Conservation (phyloP, 2,797 vertebrate genomes). For the Picus viridis region DNA sequence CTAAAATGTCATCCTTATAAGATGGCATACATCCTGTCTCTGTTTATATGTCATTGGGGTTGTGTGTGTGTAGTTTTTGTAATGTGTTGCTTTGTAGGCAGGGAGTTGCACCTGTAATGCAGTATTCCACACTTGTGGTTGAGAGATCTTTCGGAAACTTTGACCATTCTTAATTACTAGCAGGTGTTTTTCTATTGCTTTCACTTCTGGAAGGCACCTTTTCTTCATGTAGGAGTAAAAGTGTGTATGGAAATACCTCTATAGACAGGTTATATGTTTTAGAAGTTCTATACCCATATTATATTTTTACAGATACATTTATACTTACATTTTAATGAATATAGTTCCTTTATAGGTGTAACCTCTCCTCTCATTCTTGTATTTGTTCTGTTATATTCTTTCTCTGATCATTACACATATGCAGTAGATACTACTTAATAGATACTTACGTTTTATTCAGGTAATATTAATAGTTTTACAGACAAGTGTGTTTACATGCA, state of each 20-base stretch:
- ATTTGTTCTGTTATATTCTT: not conserved
- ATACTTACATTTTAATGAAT: not conserved
- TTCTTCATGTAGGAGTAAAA: not conserved
- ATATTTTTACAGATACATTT: not conserved
- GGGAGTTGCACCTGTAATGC: not conserved
- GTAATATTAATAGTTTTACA: too few relatives aligned
- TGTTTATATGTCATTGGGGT: not conserved
- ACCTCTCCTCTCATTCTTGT: not conserved
- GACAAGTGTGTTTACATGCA: too few relatives aligned
- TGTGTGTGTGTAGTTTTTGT: not conserved
- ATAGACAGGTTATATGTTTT: not conserved
- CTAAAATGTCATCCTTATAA: not conserved
- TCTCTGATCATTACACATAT: not conserved
- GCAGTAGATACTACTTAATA: too few relatives aligned
- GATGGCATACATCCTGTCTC: not conserved
- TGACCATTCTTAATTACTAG: not conserved
- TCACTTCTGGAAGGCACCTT: not conserved
- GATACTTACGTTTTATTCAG: too few relatives aligned
- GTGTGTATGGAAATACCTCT: not conserved
- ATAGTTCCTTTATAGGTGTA: not conserved
- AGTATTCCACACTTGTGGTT: not conserved
- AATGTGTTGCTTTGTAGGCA: not conserved
- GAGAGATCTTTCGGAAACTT: not conserved
- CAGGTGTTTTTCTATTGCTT: not conserved
- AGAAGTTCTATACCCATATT: not conserved